Evolutionary conservation across 1,140 invertebrate genomes (phyloP).

Genomic region (Marisa cornuarietis): DNA sequence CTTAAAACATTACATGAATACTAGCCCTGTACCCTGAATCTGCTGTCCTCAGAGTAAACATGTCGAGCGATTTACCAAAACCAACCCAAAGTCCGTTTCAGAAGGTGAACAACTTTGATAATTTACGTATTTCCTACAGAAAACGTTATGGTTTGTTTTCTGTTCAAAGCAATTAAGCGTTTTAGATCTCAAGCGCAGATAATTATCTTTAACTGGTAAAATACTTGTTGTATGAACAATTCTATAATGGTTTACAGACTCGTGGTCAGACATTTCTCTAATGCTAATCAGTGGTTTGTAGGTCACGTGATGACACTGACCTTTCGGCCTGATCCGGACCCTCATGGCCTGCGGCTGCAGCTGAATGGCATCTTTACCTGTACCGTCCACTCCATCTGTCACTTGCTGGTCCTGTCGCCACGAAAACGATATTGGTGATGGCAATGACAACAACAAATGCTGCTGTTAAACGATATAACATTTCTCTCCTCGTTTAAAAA

Average conservation of each 20-base stretch:
- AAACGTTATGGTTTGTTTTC: not conserved
- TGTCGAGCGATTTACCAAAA: no score
- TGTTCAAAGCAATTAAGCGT: not conserved
- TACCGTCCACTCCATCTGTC: not conserved
- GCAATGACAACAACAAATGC: not conserved
- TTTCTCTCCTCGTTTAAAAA: not conserved
- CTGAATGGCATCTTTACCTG: slow-evolving; percentile 3
- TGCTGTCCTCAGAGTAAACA: no score
- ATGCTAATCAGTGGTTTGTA: not conserved
- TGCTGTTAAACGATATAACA: not conserved
- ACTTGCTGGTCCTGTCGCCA: not conserved
- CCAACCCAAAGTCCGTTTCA: no score
- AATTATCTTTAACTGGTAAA: not conserved
- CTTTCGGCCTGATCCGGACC: slow-evolving; percentile 4
- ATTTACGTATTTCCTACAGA: not conserved
- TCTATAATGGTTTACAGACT: not conserved
- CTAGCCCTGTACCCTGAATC: no score
- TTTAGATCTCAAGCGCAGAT: not conserved
- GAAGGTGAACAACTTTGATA: no score
- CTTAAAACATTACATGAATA: no score
- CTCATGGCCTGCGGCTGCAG: slow-evolving; percentile 16
- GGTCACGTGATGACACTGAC: not conserved
- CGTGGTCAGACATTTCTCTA: not conserved
- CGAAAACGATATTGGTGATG: not conserved
- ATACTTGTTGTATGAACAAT: not conserved